Conservation (phyloP, 2,797 vertebrate species). For the Etheostoma perlongum region DNA sequence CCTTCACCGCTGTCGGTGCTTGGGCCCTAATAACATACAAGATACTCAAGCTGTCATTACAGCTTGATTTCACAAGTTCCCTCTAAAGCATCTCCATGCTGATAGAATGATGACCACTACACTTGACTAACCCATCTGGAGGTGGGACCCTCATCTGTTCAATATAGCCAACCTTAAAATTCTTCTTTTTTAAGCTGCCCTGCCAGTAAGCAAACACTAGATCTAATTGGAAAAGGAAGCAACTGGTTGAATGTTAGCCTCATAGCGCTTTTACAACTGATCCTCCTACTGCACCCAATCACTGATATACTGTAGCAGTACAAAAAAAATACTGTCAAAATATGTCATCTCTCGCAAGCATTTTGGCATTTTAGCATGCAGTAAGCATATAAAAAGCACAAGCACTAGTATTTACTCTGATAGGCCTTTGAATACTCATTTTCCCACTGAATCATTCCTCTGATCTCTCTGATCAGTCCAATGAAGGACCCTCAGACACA, state of each 20-base stretch:
- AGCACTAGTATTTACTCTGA: slow-evolving; percentile 29
- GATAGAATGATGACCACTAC: background rate
- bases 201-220: background rate
- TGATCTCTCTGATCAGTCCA: slow-evolving; percentile 41
- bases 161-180: background rate
- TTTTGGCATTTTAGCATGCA: background rate
- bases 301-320: background rate
- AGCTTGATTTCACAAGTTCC: slow-evolving; percentile 20
- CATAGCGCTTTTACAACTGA: background rate
- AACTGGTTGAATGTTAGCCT: background rate
- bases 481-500: slow-evolving; percentile 41
- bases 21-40: background rate
- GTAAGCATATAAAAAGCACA: slow-evolving; percentile 14
- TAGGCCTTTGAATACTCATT: slow-evolving; percentile 1
- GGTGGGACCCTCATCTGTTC: background rate
- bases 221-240: background rate
- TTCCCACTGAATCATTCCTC: slow-evolving; percentile 18
- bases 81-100: background rate
- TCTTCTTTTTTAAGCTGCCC: background rate
- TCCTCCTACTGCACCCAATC: background rate
- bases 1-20: too few species aligned
- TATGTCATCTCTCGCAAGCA: background rate
- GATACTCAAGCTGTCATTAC: background rate
- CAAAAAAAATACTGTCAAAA: background rate
- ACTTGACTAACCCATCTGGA: slow-evolving; percentile 5